Evolutionary conservation across 2,113 vertebrate species (phyloP), one percentile per base, ranked within the genome.

Genomic region (Gopherus flavomarginatus): DNA sequence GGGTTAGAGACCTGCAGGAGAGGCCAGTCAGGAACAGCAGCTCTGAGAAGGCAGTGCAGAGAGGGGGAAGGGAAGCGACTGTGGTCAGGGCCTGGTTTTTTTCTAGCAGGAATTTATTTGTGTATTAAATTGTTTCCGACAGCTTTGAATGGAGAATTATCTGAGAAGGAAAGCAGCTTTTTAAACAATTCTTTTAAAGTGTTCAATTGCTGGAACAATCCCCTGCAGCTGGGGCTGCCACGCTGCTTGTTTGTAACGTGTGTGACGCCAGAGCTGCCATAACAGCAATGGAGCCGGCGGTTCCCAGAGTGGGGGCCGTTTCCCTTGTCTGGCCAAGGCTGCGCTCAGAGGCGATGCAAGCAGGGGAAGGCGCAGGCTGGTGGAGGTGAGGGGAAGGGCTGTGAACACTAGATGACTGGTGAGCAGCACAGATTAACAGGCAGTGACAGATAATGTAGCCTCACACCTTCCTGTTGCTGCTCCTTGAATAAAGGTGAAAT

Each of bases 101-200:
- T 35, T 88, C 90, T 75, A 65, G 69, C 50, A 8, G 87, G 6
- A 3, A 83, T 96, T 96, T 96, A 57, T 9, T 93, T 89, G 85
- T 31, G 2, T 77, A 65, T 94, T 92, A 49, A 24, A 87, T 98
- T 93, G 52, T 97, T 98, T 97, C 92, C 35, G 26, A 94, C 13
- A 81, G 88, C 79, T 8, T 31, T 8, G 31, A 88, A 79, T 27
- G 44, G 94, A 97, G 87, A 95, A 85, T 35, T 77, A 69, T 49
- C 96, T 72, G 65, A 92, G 86, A 87, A 90, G 91, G 10, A 83
- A 72, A 54, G 88, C 93, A 90, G 21, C 47, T 86, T 97, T 96
- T 95, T 87, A 94, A 97, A 93, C 94, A 93, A 93, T 96, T 96
- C 94, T 87, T 93, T 96, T 94, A 92, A 97, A 95, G 92, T 78